phyloP scores from a whole-genome alignment of 2,797 vertebrate species.

The Halcyon smyrnensis region DNA sequence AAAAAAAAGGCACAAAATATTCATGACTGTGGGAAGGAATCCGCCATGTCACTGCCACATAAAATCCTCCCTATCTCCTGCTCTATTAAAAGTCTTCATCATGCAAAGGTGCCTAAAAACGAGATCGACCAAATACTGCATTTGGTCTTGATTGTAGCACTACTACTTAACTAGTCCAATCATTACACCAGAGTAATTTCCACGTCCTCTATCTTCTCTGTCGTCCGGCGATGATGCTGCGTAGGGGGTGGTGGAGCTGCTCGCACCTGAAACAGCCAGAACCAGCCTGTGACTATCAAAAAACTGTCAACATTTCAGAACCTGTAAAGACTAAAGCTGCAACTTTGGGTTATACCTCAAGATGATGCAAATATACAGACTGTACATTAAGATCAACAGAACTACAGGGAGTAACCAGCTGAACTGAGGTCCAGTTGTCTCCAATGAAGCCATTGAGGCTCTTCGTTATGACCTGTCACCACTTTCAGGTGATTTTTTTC shows the following conservation, averaged over 20 bases:
- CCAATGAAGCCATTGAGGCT: accelerated
- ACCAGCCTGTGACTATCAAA: not conserved
- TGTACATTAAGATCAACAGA: accelerated
- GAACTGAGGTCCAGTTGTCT: not conserved
- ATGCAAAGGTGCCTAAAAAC: conserved; percentile 83
- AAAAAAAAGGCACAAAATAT: conserved; percentile 82
- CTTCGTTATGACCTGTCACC: accelerated
- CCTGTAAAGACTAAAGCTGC: not conserved
- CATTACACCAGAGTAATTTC: conserved; percentile 96
- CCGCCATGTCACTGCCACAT: conserved; percentile 48
- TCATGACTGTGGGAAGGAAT: conserved; percentile 69
- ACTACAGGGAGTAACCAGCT: not conserved
- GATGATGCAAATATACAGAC: accelerated
- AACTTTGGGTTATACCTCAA: accelerated
- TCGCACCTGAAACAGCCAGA: conserved; percentile 85
- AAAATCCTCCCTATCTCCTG: conserved; percentile 60
- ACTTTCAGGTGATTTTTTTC: not conserved
- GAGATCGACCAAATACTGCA: conserved; percentile 63
- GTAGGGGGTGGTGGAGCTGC: conserved; percentile 95
- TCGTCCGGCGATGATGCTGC: conserved; percentile 85
- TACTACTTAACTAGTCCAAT: not conserved
- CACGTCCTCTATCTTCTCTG: conserved; percentile 96
- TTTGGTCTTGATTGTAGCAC: conserved; percentile 77
- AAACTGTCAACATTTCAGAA: accelerated
- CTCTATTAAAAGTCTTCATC: conserved; percentile 75